Evolutionary conservation across 1,140 invertebrate genomes (phyloP), one percentile per base, ranked within the genome.

Genomic region (Cotesia vestalis): DNA sequence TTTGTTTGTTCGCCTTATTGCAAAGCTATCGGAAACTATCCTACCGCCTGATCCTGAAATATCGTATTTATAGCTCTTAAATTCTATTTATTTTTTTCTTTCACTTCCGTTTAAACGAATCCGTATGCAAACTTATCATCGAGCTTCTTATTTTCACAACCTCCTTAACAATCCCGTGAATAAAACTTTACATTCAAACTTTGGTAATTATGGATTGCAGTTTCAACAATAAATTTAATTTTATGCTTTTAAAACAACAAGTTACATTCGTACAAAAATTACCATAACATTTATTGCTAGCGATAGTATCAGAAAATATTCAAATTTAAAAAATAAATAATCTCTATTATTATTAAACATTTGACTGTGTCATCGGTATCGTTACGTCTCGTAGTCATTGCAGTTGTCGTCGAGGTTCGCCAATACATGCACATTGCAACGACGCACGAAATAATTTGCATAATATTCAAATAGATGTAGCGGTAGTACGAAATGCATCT

Each of bases 381-480:
- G 40, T n/a, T 59, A 59, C n/a, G 20, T n/a, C 59, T 27, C 34
- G 5, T 46, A 63, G n/a, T n/a, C 9, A 57, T 69, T 61, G 12
- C 8, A n/a, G 40, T 46, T 57, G 4, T 57, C 17, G 6, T 57
- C 17, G 17, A 9, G 40, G 40, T 46, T 46, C 4, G 11, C 40
- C 11, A 46, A 46, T 46, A 11, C 11, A 46, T 55, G 5, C 53
- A 14, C 46, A 27, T 52, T 64, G 6, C 4, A 53, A 36, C 14
- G 35, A 35, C 64, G 62, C 52, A 53, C 61, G 35, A 4, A 64
- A 55, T 38, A 4, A 71, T 71, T 71, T 71, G 62, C 69, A 71
- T 71, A 66, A 71, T 71, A 71, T 71, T 71, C 69, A 71, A 64
- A 71, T 71, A 35, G n/a, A n/a, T 17, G n/a, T 46, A 46, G 40